phyloP scores from a whole-genome alignment of 2,113 vertebrate species.

The Zapornia atra region DNA sequence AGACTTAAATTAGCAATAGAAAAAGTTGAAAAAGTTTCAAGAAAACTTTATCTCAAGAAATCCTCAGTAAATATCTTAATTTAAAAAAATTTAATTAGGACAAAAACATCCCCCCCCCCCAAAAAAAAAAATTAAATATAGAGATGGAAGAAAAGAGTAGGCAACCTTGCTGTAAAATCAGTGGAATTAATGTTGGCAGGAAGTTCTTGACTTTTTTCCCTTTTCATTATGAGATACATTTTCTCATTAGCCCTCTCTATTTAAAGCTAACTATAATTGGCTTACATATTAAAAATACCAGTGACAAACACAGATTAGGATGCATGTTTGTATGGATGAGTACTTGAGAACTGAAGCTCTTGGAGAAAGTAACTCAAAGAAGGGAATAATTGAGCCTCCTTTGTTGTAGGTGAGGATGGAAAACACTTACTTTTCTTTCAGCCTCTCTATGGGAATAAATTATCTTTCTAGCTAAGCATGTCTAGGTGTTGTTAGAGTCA shows the following conservation, averaged over 20 bases:
- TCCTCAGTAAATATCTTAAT: not conserved
- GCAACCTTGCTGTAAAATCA: slow-evolving; percentile 41
- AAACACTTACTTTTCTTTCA: not conserved
- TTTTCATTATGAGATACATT: slow-evolving; percentile 70
- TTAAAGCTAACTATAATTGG: slow-evolving; percentile 70
- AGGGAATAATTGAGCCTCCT: not conserved
- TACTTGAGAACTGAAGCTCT: slow-evolving; percentile 8
- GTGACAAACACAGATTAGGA: slow-evolving; percentile 47
- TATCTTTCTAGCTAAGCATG: not conserved
- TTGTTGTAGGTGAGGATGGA: not conserved
- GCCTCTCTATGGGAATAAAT: no score
- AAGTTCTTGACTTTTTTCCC: slow-evolving; percentile 64
- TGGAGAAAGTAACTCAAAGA: not conserved
- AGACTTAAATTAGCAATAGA: not conserved
- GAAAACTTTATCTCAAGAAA: slow-evolving; percentile 19
- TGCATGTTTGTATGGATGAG: slow-evolving; percentile 11
- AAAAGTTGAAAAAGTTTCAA: not conserved
- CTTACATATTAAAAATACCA: slow-evolving; percentile 63
- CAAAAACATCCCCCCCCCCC: no score
- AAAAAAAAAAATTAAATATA: slow-evolving; percentile 34
- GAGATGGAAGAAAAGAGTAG: slow-evolving; percentile 17
- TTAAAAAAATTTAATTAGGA: not conserved
- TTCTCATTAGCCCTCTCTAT: slow-evolving; percentile 71
- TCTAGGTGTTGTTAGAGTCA: not conserved
- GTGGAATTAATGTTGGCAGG: slow-evolving; percentile 50